phyloP scores from a whole-genome alignment of 2,888 invertebrate species.

The Sinohyriopsis cumingii region DNA sequence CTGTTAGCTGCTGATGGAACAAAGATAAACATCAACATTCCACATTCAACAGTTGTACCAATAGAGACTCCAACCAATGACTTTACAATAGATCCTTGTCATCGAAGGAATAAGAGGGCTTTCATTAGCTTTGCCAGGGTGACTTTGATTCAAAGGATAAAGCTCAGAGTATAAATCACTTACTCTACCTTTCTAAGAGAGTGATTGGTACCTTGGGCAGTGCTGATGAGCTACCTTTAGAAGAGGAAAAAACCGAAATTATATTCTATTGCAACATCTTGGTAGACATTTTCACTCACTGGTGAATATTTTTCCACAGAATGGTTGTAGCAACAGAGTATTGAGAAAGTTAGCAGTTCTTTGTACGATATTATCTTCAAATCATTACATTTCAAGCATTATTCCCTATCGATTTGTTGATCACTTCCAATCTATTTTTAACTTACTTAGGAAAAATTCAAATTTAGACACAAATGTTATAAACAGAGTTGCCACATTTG shows the following conservation, averaged over 20 bases:
- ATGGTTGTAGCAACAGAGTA: too few species aligned
- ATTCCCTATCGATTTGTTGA: too few species aligned
- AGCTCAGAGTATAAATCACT: slow-evolving; percentile 3
- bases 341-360: too few species aligned
- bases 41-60: slow-evolving; percentile 10
- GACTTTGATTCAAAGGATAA: neutral
- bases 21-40: slow-evolving; percentile 8
- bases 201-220: neutral
- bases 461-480: too few species aligned
- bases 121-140: slow-evolving; percentile 4
- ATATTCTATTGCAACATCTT: neutral
- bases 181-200: neutral
- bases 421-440: too few species aligned
- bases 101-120: slow-evolving; percentile 8
- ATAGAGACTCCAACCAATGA: too few species aligned
- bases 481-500: too few species aligned
- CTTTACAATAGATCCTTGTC: too few species aligned
- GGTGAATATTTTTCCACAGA: too few species aligned
- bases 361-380: too few species aligned
- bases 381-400: too few species aligned
- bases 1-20: slow-evolving; percentile 18
- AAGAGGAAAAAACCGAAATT: slow-evolving; percentile 3
- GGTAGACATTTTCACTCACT: neutral
- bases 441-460: too few species aligned
- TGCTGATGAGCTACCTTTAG: slow-evolving; percentile 1